These are phyloP conservation scores for Drosophila nikananu DNA, from an alignment of 1,140 invertebrate genomes.

Conservation along the genomic window DNA sequence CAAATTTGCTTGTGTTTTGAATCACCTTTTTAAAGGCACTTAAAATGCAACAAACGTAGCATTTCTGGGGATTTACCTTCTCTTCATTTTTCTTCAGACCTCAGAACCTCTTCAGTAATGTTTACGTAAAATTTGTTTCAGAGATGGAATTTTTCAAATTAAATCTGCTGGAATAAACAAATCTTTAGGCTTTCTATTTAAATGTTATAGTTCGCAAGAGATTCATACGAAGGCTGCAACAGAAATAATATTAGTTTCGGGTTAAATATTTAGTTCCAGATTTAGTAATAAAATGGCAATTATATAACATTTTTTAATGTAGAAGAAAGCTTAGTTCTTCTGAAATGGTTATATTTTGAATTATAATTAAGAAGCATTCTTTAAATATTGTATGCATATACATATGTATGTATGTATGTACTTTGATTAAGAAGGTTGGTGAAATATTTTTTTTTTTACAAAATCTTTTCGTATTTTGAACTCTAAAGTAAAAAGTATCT, in stretches of 20 bases:
- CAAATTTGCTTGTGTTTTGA: conserved; percentile 23
- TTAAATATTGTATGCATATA: neutral
- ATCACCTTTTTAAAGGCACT: conserved; percentile 31
- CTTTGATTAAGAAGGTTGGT: too few relatives aligned
- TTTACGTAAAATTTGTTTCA: neutral
- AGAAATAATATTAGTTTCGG: neutral
- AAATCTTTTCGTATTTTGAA: too few relatives aligned
- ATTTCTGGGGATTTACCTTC: conserved; percentile 12
- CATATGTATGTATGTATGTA: too few relatives aligned
- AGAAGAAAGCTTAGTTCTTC: too few relatives aligned
- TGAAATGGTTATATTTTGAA: neutral
- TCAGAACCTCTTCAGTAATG: neutral
- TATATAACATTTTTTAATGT: too few relatives aligned
- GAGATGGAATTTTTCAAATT: conserved; percentile 1
- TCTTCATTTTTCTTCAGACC: neutral
- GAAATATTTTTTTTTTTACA: too few relatives aligned
- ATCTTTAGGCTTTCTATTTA: neutral
- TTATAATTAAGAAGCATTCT: neutral
- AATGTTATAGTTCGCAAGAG: neutral
- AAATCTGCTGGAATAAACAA: neutral
- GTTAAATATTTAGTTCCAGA: neutral
- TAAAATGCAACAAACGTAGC: conserved; percentile 29
- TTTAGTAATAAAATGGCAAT: neutral
- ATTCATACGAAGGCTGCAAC: too few relatives aligned
- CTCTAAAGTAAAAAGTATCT: too few relatives aligned